Evolutionary conservation across 2,888 invertebrate species (phyloP), one percentile per base, ranked within the genome.

Genomic region (Diogma glabrata): DNA sequence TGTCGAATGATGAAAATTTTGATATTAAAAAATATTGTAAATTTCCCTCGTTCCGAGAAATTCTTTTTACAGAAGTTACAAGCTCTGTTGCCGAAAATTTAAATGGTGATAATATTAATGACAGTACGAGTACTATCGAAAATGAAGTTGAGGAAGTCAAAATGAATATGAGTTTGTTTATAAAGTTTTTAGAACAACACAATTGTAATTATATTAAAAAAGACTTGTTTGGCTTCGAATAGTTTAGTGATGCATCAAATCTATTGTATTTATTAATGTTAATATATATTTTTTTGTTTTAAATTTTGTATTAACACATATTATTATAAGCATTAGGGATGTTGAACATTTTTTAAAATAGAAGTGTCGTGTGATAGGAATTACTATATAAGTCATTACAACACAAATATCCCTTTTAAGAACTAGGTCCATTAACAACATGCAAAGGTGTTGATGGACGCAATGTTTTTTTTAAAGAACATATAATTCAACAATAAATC

Each of bases 161-260:
- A 63, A 83, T 84, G 73, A 82, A 87, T 63, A 83, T 88, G 81
- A 84, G 84, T 26, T 79, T 80, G 59, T 78, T 93, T 60, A 79
- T 80, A 51, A 82, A 81, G 60, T 92, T 79, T 69, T 72, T 93
- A 60, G 79, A 81, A 52, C 67, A 78, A 47, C 82, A 82, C 61
- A 74, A 78, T 19, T 77, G 83, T 45, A 79, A 75, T 50, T 77
- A 86, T 64, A 79, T 83, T 57, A 90, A 91, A 69, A 82, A 82
- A 63, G 82, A 88, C 57, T 75, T 87, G 54, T 92, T 93, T 76
- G 88, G 90, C 3, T 67, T 84, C 46, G 62, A 63, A 17, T 64
- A 49, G 45, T 47, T 22, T 23, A 9, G 5, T 24, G 24, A 9
- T 24, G n/a, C n/a, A n/a, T n/a, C n/a, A n/a, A n/a, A n/a, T n/a